phyloP scores from a whole-genome alignment of 2,113 vertebrate species.

The Anseranas semipalmata region DNA sequence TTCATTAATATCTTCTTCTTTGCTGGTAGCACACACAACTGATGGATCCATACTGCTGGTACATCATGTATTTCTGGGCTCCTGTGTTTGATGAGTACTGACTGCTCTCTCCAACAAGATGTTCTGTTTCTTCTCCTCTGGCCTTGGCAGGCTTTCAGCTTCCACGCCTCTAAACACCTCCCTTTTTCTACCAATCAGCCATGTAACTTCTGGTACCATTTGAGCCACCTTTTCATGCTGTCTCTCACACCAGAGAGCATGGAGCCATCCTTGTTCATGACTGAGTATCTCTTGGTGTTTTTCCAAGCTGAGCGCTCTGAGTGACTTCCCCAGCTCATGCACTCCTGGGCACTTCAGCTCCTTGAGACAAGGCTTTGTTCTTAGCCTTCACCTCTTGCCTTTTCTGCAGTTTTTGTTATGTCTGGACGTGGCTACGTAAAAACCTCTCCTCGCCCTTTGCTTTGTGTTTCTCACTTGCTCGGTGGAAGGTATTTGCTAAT shows the following conservation, averaged over 20 bases:
- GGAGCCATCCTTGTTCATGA: neutral
- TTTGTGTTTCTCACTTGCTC: neutral
- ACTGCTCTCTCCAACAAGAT: neutral
- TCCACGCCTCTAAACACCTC: neutral
- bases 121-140: neutral
- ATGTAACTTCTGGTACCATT: neutral
- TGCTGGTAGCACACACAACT: neutral
- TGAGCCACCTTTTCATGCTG: neutral
- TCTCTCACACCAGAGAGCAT: neutral
- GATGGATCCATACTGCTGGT: neutral
- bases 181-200: neutral
- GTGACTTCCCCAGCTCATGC: accelerated
- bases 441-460: neutral
- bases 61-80: neutral
- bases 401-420: neutral
- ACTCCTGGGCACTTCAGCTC: neutral
- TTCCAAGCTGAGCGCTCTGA: neutral
- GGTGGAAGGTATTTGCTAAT: neutral
- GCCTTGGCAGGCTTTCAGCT: neutral
- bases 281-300: neutral
- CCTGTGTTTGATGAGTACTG: neutral
- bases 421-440: neutral
- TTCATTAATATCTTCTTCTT: neutral
- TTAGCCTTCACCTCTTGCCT: neutral
- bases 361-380: neutral